Evolutionary conservation across 2,113 vertebrate species (phyloP).

Genomic region (Dasyurus viverrinus): DNA sequence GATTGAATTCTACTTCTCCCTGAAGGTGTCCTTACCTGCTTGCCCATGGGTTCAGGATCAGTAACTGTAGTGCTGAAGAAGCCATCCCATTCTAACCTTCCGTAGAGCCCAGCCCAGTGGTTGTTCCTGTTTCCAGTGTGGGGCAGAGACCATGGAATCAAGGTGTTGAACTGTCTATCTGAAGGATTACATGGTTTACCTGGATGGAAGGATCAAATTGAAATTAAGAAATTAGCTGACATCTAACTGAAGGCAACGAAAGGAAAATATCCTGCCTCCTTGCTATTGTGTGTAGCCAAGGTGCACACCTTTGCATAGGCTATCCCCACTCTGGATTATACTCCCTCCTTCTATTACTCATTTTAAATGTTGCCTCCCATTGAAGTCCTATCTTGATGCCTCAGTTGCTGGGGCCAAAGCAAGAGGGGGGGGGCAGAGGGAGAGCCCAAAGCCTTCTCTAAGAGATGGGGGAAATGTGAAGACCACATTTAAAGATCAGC

Average conservation of each 20-base stretch:
- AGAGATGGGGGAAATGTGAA: too few relatives aligned
- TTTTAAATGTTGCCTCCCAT: background rate
- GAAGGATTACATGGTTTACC: conserved; percentile 92
- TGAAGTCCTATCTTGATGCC: background rate
- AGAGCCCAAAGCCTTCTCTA: too few relatives aligned
- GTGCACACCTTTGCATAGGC: background rate
- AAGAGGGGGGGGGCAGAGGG: too few relatives aligned
- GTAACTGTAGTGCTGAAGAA: conserved; percentile 99
- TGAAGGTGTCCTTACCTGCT: conserved; percentile 87
- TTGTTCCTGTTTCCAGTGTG: conserved; percentile 98
- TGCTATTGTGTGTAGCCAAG: background rate
- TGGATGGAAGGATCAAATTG: conserved; percentile 7
- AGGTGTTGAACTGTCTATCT: conserved; percentile 95
- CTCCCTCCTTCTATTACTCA: background rate
- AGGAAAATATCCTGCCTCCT: background rate
- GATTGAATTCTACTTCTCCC: background rate
- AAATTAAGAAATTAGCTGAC: background rate
- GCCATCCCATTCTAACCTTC: conserved; percentile 96
- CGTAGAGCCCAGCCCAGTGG: conserved; percentile 97
- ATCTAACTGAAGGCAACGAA: background rate
- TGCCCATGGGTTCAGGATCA: conserved; percentile 98
- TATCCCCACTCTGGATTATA: background rate
- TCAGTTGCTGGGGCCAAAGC: background rate
- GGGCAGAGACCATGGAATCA: conserved; percentile 97
- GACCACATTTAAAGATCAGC: too few relatives aligned